Evolutionary conservation across 2,888 invertebrate genomes (phyloP).

Genomic region (Trichopoda pennipes): DNA sequence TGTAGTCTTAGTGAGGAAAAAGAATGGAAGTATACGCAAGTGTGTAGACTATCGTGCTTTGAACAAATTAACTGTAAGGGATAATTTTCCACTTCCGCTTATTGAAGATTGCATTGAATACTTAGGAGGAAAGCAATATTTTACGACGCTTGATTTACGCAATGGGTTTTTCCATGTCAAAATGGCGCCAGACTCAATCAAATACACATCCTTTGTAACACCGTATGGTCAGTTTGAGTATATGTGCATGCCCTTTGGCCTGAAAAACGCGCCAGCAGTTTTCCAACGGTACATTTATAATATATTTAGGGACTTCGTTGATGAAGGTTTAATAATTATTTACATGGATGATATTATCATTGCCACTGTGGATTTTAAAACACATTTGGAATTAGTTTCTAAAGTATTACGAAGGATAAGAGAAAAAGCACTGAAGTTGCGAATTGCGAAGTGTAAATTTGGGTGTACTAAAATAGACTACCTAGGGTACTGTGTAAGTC

Average conservation of each 20-base stretch:
- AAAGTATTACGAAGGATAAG: slow-evolving; percentile 14
- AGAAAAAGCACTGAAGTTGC: slow-evolving; percentile 31
- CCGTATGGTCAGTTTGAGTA: slow-evolving; percentile 30
- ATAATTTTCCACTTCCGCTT: slow-evolving; percentile 17
- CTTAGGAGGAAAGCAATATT: slow-evolving; percentile 9
- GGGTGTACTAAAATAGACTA: slow-evolving; percentile 52
- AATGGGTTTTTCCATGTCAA: slow-evolving; percentile 44
- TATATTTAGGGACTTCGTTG: slow-evolving; percentile 47
- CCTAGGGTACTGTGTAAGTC: slow-evolving; percentile 52
- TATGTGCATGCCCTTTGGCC: slow-evolving; percentile 20
- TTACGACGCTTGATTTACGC: slow-evolving; percentile 19
- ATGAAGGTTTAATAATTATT: slow-evolving; percentile 25
- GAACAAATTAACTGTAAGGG: slow-evolving; percentile 15
- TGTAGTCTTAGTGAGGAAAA: slow-evolving; percentile 5
- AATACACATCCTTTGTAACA: slow-evolving; percentile 23
- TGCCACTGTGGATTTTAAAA: slow-evolving; percentile 29
- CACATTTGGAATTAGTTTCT: slow-evolving; percentile 24
- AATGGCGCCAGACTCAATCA: slow-evolving; percentile 20
- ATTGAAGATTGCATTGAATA: slow-evolving; percentile 31
- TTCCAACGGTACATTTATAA: slow-evolving; percentile 44
- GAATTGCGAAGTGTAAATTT: slow-evolving; percentile 46
- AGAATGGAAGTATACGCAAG: slow-evolving; percentile 45
- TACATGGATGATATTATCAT: slow-evolving; percentile 53
- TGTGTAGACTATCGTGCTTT: slow-evolving; percentile 51
- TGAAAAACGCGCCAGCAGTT: slow-evolving; percentile 12